Evolutionary conservation across 2,797 vertebrate species (phyloP).

Genomic region (Halcyon chelicuti): DNA sequence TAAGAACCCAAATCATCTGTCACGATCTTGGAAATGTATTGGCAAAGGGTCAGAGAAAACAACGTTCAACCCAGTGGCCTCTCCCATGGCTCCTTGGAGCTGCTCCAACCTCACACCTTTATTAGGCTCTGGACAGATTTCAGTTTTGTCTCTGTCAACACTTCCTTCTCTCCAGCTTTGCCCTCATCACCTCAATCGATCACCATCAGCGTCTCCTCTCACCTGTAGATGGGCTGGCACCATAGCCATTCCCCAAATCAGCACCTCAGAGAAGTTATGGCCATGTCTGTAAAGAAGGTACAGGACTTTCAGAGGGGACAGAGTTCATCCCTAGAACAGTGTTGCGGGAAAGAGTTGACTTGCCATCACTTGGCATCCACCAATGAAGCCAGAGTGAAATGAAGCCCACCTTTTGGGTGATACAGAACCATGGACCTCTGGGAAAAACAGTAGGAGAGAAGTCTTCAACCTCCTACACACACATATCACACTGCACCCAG

Average conservation of each 20-base stretch:
- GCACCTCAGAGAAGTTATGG: background rate
- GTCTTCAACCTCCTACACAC: background rate
- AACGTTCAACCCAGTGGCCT: background rate
- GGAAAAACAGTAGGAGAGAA: background rate
- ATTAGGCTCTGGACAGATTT: background rate
- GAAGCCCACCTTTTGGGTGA: background rate
- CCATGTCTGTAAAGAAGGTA: background rate
- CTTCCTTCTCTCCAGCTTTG: background rate
- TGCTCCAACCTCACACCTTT: background rate
- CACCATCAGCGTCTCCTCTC: background rate
- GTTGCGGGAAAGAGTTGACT: background rate
- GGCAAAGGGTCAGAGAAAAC: constrained; percentile 4
- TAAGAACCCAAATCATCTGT: background rate
- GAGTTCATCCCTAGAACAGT: background rate
- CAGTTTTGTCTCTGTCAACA: background rate
- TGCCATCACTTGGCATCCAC: background rate
- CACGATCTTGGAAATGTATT: background rate
- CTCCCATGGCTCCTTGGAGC: background rate
- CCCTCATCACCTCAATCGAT: background rate
- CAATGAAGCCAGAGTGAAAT: background rate
- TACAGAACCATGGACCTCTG: background rate
- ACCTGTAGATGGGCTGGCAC: background rate
- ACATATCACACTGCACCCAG: background rate
- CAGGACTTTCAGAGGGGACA: background rate
- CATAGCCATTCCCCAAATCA: background rate